Conservation (phyloP, 2,888 invertebrate species). For the Urechis unicinctus region DNA sequence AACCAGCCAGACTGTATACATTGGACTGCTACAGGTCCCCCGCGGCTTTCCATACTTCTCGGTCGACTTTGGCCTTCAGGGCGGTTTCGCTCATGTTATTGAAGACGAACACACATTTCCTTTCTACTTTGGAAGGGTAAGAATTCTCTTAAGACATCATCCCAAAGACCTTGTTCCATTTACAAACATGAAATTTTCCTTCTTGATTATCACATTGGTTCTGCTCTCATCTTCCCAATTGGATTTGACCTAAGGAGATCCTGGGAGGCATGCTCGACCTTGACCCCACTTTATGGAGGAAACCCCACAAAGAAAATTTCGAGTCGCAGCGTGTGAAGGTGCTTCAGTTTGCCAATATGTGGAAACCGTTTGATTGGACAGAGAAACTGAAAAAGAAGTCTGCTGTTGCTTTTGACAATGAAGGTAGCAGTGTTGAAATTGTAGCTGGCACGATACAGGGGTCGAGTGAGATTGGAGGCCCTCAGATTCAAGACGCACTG, state of each 20-base stretch:
- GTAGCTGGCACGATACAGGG: not conserved
- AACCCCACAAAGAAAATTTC: conserved; percentile 68
- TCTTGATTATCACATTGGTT: too few species aligned
- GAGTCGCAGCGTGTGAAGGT: conserved; percentile 72
- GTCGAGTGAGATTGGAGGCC: not conserved
- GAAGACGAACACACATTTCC: conserved; percentile 87
- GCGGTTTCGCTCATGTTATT: conserved; percentile 92
- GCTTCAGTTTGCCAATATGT: conserved; percentile 50
- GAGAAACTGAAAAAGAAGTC: conserved; percentile 9
- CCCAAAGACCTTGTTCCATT: not conserved
- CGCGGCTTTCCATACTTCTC: conserved; percentile 91
- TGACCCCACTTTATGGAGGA: conserved; percentile 78
- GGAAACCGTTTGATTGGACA: conserved; percentile 42
- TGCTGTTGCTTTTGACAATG: conserved; percentile 1
- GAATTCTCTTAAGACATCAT: conserved; percentile 10
- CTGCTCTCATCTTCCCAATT: not conserved
- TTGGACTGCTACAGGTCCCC: conserved; percentile 58
- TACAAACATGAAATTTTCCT: not conserved
- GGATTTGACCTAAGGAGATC: conserved; percentile 61
- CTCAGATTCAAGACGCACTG: not conserved
- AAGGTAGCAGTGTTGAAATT: not conserved
- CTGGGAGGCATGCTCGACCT: conserved; percentile 91
- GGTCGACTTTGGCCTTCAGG: conserved; percentile 82
- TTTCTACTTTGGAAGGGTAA: conserved; percentile 79
- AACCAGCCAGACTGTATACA: too few species aligned